These are phyloP conservation scores for Rhimphoctona megacephalus DNA, from an alignment of 2,888 invertebrate genomes.

Conservation along the genomic window DNA sequence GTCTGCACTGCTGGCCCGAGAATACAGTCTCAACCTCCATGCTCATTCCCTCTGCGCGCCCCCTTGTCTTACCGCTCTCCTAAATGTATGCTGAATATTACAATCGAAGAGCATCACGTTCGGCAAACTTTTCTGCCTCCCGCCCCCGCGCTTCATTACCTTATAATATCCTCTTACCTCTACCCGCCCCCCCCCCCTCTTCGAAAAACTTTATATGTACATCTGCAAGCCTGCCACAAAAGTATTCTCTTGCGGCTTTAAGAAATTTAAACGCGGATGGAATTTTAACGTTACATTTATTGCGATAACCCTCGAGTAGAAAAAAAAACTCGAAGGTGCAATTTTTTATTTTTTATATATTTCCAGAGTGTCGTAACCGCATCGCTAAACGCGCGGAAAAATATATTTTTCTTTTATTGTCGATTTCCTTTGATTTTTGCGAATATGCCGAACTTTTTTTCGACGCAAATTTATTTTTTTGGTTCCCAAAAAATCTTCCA, in stretches of 20 bases:
- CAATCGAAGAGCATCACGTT: conserved; percentile 67
- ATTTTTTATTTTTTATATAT: not conserved
- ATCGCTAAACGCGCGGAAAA: not conserved
- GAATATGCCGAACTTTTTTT: not conserved
- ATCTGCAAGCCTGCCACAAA: conserved; percentile 28
- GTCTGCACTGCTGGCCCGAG: conserved; percentile 73
- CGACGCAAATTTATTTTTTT: not conserved
- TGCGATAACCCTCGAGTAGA: conserved; percentile 21
- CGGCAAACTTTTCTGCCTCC: conserved; percentile 58
- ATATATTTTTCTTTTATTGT: not conserved
- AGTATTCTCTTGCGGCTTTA: conserved; percentile 34
- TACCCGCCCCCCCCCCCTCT: not conserved
- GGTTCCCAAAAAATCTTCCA: not conserved
- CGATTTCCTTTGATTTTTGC: not conserved
- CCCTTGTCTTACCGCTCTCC: not conserved
- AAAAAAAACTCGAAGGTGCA: conserved; percentile 28
- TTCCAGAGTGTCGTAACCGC: not conserved
- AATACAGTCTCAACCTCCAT: conserved; percentile 56
- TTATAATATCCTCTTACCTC: conserved; percentile 1
- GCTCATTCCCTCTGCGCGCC: not conserved
- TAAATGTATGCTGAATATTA: conserved; percentile 35
- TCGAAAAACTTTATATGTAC: conserved; percentile 5
- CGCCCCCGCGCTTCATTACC: conserved; percentile 28
- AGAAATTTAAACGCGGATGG: conserved; percentile 51
- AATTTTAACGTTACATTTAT: conserved; percentile 48